phyloP scores from a whole-genome alignment of 2,797 vertebrate genomes.

The Chaetophractus vellerosus region DNA sequence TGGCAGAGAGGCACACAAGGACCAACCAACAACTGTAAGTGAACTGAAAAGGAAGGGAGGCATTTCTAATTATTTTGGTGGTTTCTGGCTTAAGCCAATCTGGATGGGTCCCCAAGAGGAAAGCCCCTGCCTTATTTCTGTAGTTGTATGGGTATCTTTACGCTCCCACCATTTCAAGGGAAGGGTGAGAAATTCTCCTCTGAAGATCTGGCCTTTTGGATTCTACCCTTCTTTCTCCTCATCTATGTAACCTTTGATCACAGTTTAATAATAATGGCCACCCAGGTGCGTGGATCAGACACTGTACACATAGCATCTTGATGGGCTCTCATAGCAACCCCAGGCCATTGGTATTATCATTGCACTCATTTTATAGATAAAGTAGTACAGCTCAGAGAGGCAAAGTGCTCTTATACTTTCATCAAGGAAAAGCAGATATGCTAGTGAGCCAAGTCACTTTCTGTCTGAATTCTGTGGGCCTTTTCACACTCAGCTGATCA shows the following conservation, averaged over 20 bases:
- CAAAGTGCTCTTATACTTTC: neutral
- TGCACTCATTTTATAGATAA: constrained; percentile 12
- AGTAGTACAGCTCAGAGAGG: neutral
- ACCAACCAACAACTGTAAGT: constrained; percentile 17
- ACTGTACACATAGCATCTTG: neutral
- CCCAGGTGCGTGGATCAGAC: neutral
- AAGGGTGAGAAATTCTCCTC: neutral
- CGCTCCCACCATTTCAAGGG: neutral
- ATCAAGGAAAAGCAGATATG: neutral
- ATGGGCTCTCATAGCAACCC: constrained; percentile 1
- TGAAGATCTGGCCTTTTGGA: neutral
- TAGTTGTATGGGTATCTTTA: neutral
- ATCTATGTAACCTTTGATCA: constrained; percentile 17
- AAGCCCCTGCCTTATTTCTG: constrained; percentile 2
- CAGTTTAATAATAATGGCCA: neutral
- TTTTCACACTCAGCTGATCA: neutral
- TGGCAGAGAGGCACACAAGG: neutral
- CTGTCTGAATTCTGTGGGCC: neutral
- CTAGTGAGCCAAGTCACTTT: constrained; percentile 39
- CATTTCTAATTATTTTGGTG: constrained; percentile 45
- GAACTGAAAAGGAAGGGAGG: neutral
- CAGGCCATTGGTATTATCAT: neutral
- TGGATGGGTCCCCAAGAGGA: neutral
- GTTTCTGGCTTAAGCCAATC: constrained; percentile 32
- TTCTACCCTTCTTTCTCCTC: constrained; percentile 26